These are phyloP conservation scores for Ommatoiulus sabulosus DNA, from an alignment of 2,888 invertebrate genomes.

Conservation along the genomic window DNA sequence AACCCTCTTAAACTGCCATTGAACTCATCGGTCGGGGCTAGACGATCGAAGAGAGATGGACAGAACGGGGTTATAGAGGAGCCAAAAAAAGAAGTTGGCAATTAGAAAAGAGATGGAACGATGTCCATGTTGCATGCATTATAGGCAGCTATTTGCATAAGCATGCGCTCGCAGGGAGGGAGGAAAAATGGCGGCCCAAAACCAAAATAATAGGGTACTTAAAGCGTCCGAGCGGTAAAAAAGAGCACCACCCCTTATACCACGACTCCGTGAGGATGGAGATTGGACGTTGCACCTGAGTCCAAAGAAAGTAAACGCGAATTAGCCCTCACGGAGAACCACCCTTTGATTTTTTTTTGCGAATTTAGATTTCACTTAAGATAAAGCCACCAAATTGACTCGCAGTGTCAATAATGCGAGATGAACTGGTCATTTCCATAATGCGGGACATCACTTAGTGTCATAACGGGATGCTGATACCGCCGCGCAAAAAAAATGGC, in stretches of 20 bases:
- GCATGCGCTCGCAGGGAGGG: neutral
- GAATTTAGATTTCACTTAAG: conserved; percentile 29
- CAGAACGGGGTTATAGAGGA: neutral
- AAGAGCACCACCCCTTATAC: neutral
- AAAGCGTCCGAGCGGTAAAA: neutral
- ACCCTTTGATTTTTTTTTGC: conserved; percentile 5
- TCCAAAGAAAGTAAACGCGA: neutral
- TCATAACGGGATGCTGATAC: conserved; percentile 37
- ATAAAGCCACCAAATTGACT: conserved; percentile 30
- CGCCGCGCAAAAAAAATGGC: neutral
- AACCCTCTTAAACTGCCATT: conserved; percentile 35
- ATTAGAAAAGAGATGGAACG: neutral
- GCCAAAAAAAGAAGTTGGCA: neutral
- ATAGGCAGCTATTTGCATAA: conserved; percentile 19
- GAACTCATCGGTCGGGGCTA: conserved; percentile 19
- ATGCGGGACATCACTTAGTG: conserved; percentile 43
- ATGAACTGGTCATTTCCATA: conserved; percentile 42
- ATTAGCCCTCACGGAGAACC: neutral
- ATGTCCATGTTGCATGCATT: neutral
- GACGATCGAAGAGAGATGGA: neutral
- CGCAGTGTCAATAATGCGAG: conserved; percentile 45
- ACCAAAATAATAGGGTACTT: neutral
- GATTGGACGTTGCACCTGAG: neutral
- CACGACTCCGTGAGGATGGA: neutral
- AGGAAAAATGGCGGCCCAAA: neutral